phyloP scores from a whole-genome alignment of 2,797 vertebrate genomes.

The Mallotus villosus region DNA sequence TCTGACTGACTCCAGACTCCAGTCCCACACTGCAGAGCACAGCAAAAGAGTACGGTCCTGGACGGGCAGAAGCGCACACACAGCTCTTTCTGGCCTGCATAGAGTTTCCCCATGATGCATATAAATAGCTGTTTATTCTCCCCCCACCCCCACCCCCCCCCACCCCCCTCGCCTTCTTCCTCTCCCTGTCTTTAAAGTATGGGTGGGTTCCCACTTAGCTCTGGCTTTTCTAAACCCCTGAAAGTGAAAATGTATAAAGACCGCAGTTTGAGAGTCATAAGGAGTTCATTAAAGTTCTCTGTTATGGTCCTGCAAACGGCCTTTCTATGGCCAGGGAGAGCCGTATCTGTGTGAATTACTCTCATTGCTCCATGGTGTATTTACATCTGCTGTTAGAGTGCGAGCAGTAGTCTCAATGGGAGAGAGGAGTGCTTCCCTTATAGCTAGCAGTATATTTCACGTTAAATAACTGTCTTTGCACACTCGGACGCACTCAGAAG shows the following conservation, averaged over 20 bases:
- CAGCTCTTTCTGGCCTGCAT: conserved; percentile 21
- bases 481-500: conserved; percentile 14
- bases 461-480: conserved; percentile 23
- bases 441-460: conserved; percentile 22
- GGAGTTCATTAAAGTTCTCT: conserved; percentile 36
- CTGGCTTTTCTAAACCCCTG: not conserved
- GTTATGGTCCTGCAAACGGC: conserved; percentile 27
- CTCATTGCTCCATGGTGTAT: conserved; percentile 16
- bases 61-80: conserved; percentile 5
- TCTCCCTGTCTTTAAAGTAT: not conserved
- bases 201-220: conserved; percentile 6
- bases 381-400: conserved; percentile 13
- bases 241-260: conserved; percentile 44
- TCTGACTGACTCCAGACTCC: not conserved
- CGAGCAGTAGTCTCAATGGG: conserved; percentile 9
- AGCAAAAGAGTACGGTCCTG: not conserved
- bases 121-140: conserved; percentile 55
- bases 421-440: conserved; percentile 12
- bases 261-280: conserved; percentile 39
- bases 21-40: not conserved
- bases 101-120: conserved; percentile 45
- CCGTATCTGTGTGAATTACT: conserved; percentile 40
- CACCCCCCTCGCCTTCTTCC: not conserved
- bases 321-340: conserved; percentile 8
- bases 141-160: conserved; percentile 4